Conservation (phyloP, 2,113 vertebrate genomes). For the Micronisus gabar region DNA sequence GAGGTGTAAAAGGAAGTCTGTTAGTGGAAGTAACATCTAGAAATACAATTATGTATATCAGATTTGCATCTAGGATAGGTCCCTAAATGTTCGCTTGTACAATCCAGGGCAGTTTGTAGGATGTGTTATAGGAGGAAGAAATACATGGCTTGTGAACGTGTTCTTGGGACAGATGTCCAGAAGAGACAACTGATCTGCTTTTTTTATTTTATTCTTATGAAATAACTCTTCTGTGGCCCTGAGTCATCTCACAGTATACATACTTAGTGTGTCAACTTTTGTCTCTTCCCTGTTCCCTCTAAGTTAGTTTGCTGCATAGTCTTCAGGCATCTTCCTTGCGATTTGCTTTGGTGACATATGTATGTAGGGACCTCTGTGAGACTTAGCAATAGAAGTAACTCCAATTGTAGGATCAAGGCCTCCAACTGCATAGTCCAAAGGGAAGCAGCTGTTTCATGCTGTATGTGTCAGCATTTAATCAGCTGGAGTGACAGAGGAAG, state of each 20-base stretch:
- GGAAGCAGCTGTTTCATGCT: background rate
- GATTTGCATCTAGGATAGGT: background rate
- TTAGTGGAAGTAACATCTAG: background rate
- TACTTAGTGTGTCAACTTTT: background rate
- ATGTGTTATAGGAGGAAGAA: background rate
- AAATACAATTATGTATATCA: background rate
- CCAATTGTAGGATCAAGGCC: background rate
- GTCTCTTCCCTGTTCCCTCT: background rate
- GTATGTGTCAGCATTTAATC: background rate
- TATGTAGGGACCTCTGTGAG: background rate
- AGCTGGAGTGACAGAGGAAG: background rate
- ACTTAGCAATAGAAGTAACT: background rate
- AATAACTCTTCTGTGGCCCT: background rate
- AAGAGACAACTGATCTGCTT: background rate
- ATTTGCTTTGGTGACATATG: background rate
- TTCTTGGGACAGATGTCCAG: background rate
- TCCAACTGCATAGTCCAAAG: background rate
- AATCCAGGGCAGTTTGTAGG: background rate
- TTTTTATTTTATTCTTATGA: background rate
- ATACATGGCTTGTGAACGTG: background rate
- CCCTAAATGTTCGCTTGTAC: background rate
- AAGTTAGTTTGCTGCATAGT: background rate
- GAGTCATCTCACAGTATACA: background rate
- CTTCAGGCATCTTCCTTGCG: background rate
- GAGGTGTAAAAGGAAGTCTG: background rate